Conservation (phyloP, 2,113 vertebrate species). For the Drymodes brunneopygia region DNA sequence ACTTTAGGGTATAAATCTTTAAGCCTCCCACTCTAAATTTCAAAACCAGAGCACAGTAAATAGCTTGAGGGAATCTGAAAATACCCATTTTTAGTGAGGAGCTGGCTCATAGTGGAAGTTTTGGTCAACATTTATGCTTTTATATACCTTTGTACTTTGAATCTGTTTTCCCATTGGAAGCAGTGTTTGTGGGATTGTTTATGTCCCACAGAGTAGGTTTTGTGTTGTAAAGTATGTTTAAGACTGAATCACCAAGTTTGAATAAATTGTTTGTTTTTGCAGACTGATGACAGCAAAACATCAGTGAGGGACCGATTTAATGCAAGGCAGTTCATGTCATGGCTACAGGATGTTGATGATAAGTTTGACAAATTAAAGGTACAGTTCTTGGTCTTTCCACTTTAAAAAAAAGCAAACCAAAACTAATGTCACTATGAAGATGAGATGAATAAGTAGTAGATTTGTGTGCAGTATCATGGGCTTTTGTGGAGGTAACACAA, state of each 20-base stretch:
- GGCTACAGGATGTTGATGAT: conserved; percentile 98
- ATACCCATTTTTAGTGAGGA: background rate
- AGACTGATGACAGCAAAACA: conserved; percentile 94
- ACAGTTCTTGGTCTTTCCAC: background rate
- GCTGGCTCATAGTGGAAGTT: background rate
- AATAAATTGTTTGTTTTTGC: background rate
- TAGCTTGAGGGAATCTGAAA: background rate
- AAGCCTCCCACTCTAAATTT: background rate
- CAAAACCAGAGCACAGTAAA: background rate
- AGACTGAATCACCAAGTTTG: background rate
- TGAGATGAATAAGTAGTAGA: background rate
- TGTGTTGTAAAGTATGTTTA: background rate
- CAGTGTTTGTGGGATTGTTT: background rate
- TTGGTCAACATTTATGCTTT: background rate
- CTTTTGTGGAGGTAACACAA: background rate
- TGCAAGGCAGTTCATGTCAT: conserved; percentile 97
- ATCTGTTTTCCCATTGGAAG: background rate
- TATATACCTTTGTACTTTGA: background rate
- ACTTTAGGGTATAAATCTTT: background rate
- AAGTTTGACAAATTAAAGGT: conserved; percentile 99
- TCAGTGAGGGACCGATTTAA: conserved; percentile 97
- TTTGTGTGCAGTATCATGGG: background rate
- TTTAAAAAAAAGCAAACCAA: background rate
- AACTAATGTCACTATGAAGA: background rate
- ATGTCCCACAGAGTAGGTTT: background rate